Conservation (phyloP, 2,797 vertebrate genomes). For the Bradypodion pumilum region DNA sequence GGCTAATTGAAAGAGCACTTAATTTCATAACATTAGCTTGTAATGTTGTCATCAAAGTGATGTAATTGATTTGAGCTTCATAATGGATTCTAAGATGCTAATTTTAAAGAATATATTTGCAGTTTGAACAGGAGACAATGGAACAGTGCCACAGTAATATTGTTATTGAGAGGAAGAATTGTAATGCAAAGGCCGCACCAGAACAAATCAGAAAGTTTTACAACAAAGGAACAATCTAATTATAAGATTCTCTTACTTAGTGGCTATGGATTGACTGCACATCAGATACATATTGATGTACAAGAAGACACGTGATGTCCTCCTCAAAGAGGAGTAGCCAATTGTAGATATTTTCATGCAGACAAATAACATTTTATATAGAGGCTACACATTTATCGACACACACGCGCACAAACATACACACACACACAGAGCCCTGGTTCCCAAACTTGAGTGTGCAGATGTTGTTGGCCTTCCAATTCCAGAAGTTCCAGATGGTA, state of each 20-base stretch:
- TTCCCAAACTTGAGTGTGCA: not conserved
- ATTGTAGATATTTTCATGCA: not conserved
- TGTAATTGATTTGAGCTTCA: slow-evolving; percentile 21
- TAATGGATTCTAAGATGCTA: slow-evolving; percentile 33
- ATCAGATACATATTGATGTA: not conserved
- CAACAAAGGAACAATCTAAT: not conserved
- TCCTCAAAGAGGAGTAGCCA: not conserved
- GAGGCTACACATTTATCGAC: not conserved
- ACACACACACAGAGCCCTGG: not conserved
- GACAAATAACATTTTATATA: not conserved
- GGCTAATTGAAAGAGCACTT: slow-evolving; percentile 37
- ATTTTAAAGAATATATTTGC: slow-evolving; percentile 39
- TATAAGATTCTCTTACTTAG: not conserved
- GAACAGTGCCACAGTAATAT: slow-evolving; percentile 22
- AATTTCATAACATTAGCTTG: slow-evolving; percentile 35
- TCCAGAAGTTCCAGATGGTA: not conserved
- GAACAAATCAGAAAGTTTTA: slow-evolving; percentile 25
- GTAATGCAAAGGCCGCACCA: not conserved
- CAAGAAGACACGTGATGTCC: not conserved
- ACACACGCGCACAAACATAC: no score
- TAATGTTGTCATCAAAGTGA: slow-evolving; percentile 30
- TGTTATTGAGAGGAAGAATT: slow-evolving; percentile 10
- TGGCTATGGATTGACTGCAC: not conserved
- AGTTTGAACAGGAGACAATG: slow-evolving; percentile 30
- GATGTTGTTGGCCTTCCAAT: not conserved